Evolutionary conservation across 2,113 vertebrate species (phyloP).

Genomic region (Rhabdornis inornatus): DNA sequence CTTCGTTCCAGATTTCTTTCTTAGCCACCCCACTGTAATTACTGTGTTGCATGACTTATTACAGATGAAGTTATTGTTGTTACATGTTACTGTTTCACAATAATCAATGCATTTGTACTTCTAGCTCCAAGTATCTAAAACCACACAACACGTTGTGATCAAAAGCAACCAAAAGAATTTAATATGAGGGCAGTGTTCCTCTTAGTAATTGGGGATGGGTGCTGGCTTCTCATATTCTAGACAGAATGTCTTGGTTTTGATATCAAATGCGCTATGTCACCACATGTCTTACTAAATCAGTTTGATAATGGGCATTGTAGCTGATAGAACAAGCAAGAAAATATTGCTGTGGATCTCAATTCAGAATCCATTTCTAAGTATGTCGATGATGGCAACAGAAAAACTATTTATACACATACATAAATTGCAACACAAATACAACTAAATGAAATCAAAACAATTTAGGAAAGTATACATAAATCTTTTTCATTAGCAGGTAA

Average conservation of each 20-base stretch:
- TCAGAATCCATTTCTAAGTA: slow-evolving; percentile 1
- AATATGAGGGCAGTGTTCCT: neutral
- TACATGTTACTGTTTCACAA: slow-evolving; percentile 57
- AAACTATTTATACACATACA: neutral
- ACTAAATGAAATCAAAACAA: neutral
- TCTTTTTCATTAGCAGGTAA: neutral
- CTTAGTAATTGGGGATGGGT: neutral
- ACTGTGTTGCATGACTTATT: slow-evolving; percentile 26
- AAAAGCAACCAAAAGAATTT: slow-evolving; percentile 24
- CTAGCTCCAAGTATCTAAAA: slow-evolving; percentile 17
- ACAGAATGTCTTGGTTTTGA: neutral
- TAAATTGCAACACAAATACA: neutral
- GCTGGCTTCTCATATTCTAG: neutral
- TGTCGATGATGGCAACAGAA: neutral
- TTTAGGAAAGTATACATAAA: neutral
- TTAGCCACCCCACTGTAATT: slow-evolving; percentile 33
- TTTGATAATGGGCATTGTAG: neutral
- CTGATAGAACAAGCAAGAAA: neutral
- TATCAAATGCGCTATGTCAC: neutral
- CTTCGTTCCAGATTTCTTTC: slow-evolving; percentile 51
- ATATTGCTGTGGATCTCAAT: neutral
- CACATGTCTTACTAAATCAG: slow-evolving; percentile 16
- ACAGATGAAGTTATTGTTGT: slow-evolving; percentile 51
- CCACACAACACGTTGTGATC: slow-evolving; percentile 14
- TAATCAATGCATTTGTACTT: slow-evolving; percentile 47